These are phyloP conservation scores for Caenorhabditis tropicalis DNA, from an alignment of 1,140 invertebrate species.

Conservation along the genomic window DNA sequence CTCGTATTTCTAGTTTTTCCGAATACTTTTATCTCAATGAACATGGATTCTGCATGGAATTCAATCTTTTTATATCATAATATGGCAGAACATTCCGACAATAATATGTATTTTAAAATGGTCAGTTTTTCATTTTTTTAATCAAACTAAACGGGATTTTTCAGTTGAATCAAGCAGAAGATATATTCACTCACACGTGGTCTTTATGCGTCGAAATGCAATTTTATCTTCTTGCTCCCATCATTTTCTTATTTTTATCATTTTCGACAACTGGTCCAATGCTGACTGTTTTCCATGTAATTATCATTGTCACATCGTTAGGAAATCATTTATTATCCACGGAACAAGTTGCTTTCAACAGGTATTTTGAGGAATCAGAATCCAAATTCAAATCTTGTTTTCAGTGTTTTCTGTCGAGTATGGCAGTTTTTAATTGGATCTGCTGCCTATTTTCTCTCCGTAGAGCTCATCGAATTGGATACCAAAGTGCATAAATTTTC, in stretches of 20 bases:
- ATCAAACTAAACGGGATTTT: neutral
- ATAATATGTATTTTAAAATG: conserved; percentile 36
- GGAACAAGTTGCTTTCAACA: conserved; percentile 20
- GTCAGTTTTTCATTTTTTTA: neutral
- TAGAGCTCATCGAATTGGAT: neutral
- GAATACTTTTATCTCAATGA: conserved; percentile 3
- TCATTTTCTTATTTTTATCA: neutral
- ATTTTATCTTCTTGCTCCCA: conserved; percentile 36
- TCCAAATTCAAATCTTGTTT: neutral
- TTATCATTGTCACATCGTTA: neutral
- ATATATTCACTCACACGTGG: conserved; percentile 49
- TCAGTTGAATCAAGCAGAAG: conserved; percentile 41
- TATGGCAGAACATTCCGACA: conserved; percentile 5
- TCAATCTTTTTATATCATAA: conserved; percentile 18
- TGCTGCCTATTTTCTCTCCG: neutral
- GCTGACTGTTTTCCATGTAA: neutral
- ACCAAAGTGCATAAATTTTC: neutral
- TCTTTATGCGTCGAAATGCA: conserved; percentile 40
- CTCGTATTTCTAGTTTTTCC: neutral
- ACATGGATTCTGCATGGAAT: conserved; percentile 11
- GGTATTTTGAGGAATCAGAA: neutral
- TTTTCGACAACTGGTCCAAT: neutral
- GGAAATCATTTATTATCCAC: conserved; percentile 15
- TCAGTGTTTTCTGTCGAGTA: conserved; percentile 45
- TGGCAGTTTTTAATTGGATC: conserved; percentile 44